phyloP scores from a whole-genome alignment of 2,797 vertebrate genomes.

The Orestias chungarensis region DNA sequence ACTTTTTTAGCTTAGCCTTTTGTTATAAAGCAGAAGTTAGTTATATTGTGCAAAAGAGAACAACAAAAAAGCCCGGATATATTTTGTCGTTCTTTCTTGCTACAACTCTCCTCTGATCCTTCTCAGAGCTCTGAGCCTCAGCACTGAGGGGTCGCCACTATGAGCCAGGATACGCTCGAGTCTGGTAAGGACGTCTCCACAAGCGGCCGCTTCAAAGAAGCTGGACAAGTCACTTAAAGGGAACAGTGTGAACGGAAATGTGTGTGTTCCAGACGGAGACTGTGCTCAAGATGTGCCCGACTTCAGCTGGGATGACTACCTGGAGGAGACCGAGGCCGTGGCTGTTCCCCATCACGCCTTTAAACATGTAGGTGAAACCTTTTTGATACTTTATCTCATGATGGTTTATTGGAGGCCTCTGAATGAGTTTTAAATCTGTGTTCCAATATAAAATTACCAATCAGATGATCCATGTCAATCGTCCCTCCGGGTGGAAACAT shows the following conservation, averaged over 20 bases:
- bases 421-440: not conserved
- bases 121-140: constrained; percentile 58
- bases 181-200: constrained; percentile 74
- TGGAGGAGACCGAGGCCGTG: constrained; percentile 91
- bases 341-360: constrained; percentile 94
- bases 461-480: constrained; percentile 4
- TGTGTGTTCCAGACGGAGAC: constrained; percentile 83
- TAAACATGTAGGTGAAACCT: constrained; percentile 88
- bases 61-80: not conserved
- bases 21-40: constrained; percentile 4
- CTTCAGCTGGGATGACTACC: constrained; percentile 97
- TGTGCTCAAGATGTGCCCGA: constrained; percentile 90
- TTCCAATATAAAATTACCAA: constrained; percentile 9
- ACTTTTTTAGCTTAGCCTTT: constrained; percentile 17
- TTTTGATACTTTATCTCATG: constrained; percentile 23
- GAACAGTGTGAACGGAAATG: constrained; percentile 3
- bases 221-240: constrained; percentile 30
- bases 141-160: constrained; percentile 70
- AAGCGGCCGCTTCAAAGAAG: constrained; percentile 35
- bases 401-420: constrained; percentile 1
- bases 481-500: too few species aligned
- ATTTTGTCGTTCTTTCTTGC: constrained; percentile 1
- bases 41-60: not conserved
- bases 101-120: constrained; percentile 48
- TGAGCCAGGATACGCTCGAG: constrained; percentile 80